These are phyloP conservation scores for Mactra quadrangularis DNA, from an alignment of 1,140 invertebrate species.

Conservation along the genomic window DNA sequence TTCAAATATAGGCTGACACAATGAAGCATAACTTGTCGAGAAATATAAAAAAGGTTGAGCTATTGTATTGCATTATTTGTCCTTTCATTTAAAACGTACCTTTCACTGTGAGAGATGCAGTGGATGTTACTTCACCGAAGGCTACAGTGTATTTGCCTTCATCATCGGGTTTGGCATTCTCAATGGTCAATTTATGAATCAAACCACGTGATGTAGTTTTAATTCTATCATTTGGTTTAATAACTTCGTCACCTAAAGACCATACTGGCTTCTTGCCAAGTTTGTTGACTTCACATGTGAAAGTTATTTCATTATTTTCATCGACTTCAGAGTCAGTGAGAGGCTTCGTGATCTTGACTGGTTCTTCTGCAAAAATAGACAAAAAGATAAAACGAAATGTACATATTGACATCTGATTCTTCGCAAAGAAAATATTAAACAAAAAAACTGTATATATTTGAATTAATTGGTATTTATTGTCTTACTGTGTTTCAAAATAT, in stretches of 20 bases:
- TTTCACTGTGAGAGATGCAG: slow-evolving; percentile 75
- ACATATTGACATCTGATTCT: no score
- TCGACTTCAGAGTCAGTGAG: slow-evolving; percentile 75
- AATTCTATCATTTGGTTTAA: slow-evolving; percentile 85
- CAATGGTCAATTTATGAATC: slow-evolving; percentile 79
- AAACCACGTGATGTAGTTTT: slow-evolving; percentile 73
- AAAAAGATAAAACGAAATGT: no score
- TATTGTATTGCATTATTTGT: no score
- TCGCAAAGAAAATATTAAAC: no score
- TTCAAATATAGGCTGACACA: no score
- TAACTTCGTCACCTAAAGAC: slow-evolving; percentile 90
- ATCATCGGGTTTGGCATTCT: slow-evolving; percentile 76
- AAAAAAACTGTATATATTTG: no score
- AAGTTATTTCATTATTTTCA: slow-evolving; percentile 71
- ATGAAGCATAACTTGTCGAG: no score
- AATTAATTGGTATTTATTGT: no score
- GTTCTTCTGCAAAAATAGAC: slow-evolving; percentile 69
- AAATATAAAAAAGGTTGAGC: no score
- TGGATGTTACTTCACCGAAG: slow-evolving; percentile 70
- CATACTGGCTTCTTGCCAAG: slow-evolving; percentile 96
- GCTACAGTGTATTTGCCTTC: slow-evolving; percentile 77
- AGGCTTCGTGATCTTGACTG: slow-evolving; percentile 76
- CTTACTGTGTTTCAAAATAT: no score
- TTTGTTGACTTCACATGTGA: slow-evolving; percentile 93
- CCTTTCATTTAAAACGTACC: no score